Percentiles rank a stretch among this genome's conserved stretches.
Evolutionary conservation across 2,113 vertebrate species (phyloP).

Genomic region (Austrofundulus limnaeus): DNA sequence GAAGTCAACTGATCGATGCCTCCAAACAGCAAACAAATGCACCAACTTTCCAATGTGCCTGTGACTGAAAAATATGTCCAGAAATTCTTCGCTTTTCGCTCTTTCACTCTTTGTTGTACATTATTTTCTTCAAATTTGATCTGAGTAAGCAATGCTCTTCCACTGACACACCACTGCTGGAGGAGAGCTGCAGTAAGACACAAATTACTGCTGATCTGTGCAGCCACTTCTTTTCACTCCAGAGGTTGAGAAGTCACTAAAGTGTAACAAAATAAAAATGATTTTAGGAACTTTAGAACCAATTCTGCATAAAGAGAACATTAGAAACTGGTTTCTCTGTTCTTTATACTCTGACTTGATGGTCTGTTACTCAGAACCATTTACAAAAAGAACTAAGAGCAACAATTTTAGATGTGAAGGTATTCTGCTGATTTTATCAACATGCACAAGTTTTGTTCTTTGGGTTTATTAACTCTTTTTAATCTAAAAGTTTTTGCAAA

Average conservation of each 20-base stretch:
- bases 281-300: background rate
- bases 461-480: too few relatives aligned
- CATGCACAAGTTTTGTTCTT: too few relatives aligned
- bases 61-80: conserved; percentile 15
- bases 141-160: background rate
- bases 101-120: background rate
- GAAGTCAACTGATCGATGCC: conserved; percentile 14
- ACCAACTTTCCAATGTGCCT: conserved; percentile 9
- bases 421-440: too few relatives aligned
- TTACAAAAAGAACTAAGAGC: too few relatives aligned
- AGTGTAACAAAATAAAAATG: background rate
- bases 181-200: background rate
- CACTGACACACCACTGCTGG: background rate
- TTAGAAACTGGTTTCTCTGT: background rate
- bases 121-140: background rate
- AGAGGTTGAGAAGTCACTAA: background rate
- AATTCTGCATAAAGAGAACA: background rate
- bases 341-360: background rate
- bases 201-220: background rate
- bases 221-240: background rate
- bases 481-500: too few relatives aligned
- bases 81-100: background rate
- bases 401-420: too few relatives aligned
- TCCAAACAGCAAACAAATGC: conserved; percentile 11
- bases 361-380: background rate